These are phyloP conservation scores for Vultur gryphus DNA, from an alignment of 2,797 vertebrate species.

Conservation along the genomic window DNA sequence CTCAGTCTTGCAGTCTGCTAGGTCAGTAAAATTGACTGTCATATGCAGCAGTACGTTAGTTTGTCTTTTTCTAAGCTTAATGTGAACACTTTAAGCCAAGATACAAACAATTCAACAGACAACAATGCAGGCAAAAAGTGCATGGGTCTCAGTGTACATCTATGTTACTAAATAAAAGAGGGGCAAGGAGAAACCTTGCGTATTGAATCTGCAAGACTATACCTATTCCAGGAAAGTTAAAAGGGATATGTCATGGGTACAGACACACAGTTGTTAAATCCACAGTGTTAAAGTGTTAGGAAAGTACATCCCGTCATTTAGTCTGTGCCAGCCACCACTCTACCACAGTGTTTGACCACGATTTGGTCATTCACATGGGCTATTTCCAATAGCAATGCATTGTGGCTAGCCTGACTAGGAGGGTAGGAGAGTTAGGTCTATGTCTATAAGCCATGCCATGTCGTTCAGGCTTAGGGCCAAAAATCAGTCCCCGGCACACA, in stretches of 20 bases:
- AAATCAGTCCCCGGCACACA: neutral
- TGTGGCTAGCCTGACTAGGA: neutral
- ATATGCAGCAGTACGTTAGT: neutral
- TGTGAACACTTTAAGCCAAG: neutral
- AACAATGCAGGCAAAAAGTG: neutral
- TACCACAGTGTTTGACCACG: rapidly evolving
- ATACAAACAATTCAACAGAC: neutral
- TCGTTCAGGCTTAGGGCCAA: neutral
- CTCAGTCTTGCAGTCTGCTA: neutral
- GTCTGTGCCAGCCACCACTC: neutral
- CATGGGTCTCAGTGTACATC: neutral
- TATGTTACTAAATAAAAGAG: neutral
- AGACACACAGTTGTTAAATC: neutral
- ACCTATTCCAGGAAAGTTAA: neutral
- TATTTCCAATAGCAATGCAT: neutral
- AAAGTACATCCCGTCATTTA: neutral
- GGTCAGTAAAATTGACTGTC: neutral
- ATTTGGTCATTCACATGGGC: neutral
- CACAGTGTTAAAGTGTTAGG: neutral
- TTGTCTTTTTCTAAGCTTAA: neutral
- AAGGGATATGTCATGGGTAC: neutral
- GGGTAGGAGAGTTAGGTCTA: neutral
- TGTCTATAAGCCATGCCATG: neutral
- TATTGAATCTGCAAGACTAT: neutral
- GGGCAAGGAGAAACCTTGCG: neutral